These are phyloP conservation scores for Rhinoderma darwinii DNA, from an alignment of 2,113 vertebrate genomes.

Conservation along the genomic window DNA sequence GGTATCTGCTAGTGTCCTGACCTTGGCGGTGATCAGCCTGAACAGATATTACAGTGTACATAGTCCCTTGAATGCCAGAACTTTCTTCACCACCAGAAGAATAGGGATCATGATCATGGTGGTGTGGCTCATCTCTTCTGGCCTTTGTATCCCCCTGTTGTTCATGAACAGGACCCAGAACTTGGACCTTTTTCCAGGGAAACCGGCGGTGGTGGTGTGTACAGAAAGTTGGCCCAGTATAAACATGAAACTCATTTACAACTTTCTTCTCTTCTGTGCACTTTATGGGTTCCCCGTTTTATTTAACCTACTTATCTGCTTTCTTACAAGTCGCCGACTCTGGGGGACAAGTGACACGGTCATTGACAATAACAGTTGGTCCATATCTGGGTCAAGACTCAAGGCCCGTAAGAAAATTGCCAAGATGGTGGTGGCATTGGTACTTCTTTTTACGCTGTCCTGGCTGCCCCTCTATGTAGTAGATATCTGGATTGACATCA, in stretches of 20 bases:
- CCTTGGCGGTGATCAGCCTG: slow-evolving; percentile 70
- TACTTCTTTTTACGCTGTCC: slow-evolving; percentile 70
- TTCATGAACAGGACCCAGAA: slow-evolving; percentile 69
- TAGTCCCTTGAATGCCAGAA: slow-evolving; percentile 68
- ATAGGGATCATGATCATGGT: slow-evolving; percentile 67
- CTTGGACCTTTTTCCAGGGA: slow-evolving; percentile 64
- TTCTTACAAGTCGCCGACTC: slow-evolving; percentile 66
- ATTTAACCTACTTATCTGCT: slow-evolving; percentile 70
- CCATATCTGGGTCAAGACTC: slow-evolving; percentile 60
- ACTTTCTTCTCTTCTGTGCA: slow-evolving; percentile 71
- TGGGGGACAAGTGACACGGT: slow-evolving; percentile 63
- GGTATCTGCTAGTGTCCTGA: slow-evolving; percentile 71
- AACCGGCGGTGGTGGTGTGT: slow-evolving; percentile 65
- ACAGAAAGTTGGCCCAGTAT: slow-evolving; percentile 70
- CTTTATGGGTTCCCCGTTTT: slow-evolving; percentile 70
- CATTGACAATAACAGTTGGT: slow-evolving; percentile 58
- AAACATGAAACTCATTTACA: slow-evolving; percentile 68
- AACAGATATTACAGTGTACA: slow-evolving; percentile 74
- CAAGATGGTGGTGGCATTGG: slow-evolving; percentile 72
- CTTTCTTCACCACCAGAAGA: slow-evolving; percentile 66
- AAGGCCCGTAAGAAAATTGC: slow-evolving; percentile 69
- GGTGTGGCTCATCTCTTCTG: slow-evolving; percentile 69
- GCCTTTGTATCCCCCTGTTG: slow-evolving; percentile 66
- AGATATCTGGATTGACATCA: slow-evolving; percentile 73
- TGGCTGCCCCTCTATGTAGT: slow-evolving; percentile 71